phyloP scores from a whole-genome alignment of 2,113 vertebrate species.

The Prolemur simus region DNA sequence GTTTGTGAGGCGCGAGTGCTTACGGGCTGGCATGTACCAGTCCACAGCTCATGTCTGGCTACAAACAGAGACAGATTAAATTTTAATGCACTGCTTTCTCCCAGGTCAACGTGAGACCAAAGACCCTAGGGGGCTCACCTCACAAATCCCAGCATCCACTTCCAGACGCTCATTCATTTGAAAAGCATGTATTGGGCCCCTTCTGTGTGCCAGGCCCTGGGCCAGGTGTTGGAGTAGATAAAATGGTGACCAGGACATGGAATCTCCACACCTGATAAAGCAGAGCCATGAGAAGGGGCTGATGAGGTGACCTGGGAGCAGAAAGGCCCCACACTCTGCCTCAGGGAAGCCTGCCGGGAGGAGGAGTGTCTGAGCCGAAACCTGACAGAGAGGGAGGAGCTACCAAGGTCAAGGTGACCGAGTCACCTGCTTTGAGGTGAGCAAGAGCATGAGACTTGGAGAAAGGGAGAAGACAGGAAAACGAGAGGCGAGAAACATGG shows the following conservation, averaged over 20 bases:
- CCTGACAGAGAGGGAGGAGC: too few species aligned
- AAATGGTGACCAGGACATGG: background rate
- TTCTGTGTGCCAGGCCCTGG: background rate
- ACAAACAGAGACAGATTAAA: background rate
- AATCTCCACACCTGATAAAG: background rate
- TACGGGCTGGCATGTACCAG: too few species aligned
- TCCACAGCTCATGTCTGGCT: background rate
- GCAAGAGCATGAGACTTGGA: background rate
- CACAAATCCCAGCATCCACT: conserved; percentile 20
- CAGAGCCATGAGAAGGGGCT: background rate
- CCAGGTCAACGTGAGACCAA: background rate
- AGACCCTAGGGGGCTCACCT: conserved; percentile 51
- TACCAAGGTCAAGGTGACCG: background rate
- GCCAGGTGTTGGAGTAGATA: too few species aligned
- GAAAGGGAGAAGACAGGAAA: background rate
- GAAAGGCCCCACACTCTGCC: too few species aligned
- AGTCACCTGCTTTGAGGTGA: background rate
- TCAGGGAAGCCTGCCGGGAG: background rate
- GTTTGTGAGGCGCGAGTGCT: fast-evolving
- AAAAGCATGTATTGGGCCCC: background rate
- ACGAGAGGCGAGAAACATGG: background rate
- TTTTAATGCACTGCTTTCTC: background rate
- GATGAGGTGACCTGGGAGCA: background rate
- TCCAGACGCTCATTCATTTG: conserved; percentile 18
- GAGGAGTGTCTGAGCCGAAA: background rate